Evolutionary conservation across 2,888 invertebrate genomes (phyloP).

Genomic region (Galeruca laticollis): DNA sequence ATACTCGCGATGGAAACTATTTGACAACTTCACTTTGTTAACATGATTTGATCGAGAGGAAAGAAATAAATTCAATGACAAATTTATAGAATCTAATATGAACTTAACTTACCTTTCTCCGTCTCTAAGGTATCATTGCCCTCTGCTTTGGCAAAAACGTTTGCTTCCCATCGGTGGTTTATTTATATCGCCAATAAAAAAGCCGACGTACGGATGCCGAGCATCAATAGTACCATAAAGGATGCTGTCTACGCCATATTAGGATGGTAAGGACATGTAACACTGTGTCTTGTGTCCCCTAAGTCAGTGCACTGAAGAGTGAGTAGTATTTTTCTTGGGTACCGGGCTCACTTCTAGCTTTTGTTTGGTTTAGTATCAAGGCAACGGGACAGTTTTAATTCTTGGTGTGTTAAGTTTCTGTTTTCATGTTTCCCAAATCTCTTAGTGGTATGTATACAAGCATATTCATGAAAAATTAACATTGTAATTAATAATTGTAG

Average conservation of each 20-base stretch:
- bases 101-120: background rate
- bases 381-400: background rate
- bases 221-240: constrained; percentile 50
- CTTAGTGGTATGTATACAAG: too few relatives aligned
- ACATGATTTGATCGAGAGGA: background rate
- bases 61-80: background rate
- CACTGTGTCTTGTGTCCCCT: constrained; percentile 58
- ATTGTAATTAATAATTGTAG: too few relatives aligned
- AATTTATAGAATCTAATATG: background rate
- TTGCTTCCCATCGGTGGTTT: constrained; percentile 53
- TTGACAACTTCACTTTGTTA: background rate
- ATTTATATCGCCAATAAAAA: constrained; percentile 56
- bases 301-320: constrained; percentile 50
- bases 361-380: background rate
- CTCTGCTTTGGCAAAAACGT: constrained; percentile 43
- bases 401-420: background rate
- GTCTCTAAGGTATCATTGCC: constrained; percentile 36
- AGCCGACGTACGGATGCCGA: constrained; percentile 52
- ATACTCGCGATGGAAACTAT: too few relatives aligned
- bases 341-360: constrained; percentile 9
- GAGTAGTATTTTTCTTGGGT: constrained; percentile 33
- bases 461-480: too few relatives aligned
- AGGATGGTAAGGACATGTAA: constrained; percentile 55
- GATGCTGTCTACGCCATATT: constrained; percentile 58
- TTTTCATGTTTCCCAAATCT: background rate